Conservation (phyloP, 37 sponge, comb jelly and placozoan genomes). For the Petrosia ficiformis region DNA sequence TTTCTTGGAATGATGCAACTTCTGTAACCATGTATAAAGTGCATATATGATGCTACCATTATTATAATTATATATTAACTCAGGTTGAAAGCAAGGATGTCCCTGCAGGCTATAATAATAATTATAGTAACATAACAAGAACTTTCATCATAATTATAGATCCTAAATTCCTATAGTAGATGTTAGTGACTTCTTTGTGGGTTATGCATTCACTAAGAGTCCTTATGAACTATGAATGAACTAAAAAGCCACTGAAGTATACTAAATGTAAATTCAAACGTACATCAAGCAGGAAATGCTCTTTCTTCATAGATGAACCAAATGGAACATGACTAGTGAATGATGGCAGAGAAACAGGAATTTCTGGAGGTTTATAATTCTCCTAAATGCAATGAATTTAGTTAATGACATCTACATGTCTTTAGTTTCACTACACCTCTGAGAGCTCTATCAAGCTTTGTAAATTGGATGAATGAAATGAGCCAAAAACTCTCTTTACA, state of each 20-base stretch:
- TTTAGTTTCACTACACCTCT: constrained; percentile 9
- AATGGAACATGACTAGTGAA: constrained; percentile 37
- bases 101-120: too few relatives aligned
- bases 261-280: background rate
- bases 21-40: background rate
- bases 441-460: constrained; percentile 30
- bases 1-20: background rate
- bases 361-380: constrained; percentile 16
- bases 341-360: constrained; percentile 48
- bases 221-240: background rate
- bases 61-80: background rate
- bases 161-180: too few relatives aligned
- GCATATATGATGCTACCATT: background rate
- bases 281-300: constrained; percentile 57
- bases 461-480: constrained; percentile 70
- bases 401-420: background rate
- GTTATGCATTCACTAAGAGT: too few relatives aligned
- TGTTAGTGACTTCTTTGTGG: too few relatives aligned
- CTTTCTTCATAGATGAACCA: constrained; percentile 44
- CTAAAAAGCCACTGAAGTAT: background rate
- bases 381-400: constrained; percentile 1
- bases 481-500: constrained; percentile 51
- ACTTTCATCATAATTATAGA: too few relatives aligned
- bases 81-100: too few relatives aligned
- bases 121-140: too few relatives aligned